Percentiles rank a stretch among this genome's conserved stretches.
Evolutionary conservation across 2,888 invertebrate genomes (phyloP).

Genomic region (Nowickia ferox): DNA sequence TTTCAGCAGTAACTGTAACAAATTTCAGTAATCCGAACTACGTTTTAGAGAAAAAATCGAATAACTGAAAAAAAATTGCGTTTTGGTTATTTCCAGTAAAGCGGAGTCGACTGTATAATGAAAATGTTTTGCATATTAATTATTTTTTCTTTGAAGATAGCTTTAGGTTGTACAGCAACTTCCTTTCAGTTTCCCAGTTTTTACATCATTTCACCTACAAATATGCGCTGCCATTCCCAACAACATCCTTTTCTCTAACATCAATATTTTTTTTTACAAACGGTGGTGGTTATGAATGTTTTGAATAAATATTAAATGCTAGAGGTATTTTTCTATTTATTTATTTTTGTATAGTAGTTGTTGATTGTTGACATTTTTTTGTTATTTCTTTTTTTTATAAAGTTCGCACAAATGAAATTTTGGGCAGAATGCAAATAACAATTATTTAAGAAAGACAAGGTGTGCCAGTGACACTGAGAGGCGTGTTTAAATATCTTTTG

Average conservation of each 20-base stretch:
- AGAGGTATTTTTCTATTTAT: conserved; percentile 25
- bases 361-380: background rate
- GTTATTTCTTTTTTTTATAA: conserved; percentile 37
- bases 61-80: too few relatives aligned
- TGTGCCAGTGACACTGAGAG: conserved; percentile 68
- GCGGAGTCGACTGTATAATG: too few relatives aligned
- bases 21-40: too few relatives aligned
- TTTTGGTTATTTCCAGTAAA: too few relatives aligned
- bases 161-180: too few relatives aligned
- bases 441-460: conserved; percentile 59
- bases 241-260: background rate
- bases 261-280: conserved; percentile 27
- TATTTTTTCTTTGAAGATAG: too few relatives aligned
- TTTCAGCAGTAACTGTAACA: too few relatives aligned
- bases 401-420: conserved; percentile 63
- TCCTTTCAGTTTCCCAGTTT: too few relatives aligned
- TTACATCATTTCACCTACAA: background rate
- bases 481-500: conserved; percentile 59
- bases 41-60: too few relatives aligned
- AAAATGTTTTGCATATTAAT: too few relatives aligned
- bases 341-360: conserved; percentile 1
- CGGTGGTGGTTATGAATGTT: conserved; percentile 56
- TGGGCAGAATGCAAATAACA: conserved; percentile 60
- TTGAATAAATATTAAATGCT: conserved; percentile 43
- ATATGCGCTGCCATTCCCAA: conserved; percentile 7